Base-by-base conservation (phyloP, 1,140 invertebrate genomes). In the Notospermus geniculatus region DNA sequence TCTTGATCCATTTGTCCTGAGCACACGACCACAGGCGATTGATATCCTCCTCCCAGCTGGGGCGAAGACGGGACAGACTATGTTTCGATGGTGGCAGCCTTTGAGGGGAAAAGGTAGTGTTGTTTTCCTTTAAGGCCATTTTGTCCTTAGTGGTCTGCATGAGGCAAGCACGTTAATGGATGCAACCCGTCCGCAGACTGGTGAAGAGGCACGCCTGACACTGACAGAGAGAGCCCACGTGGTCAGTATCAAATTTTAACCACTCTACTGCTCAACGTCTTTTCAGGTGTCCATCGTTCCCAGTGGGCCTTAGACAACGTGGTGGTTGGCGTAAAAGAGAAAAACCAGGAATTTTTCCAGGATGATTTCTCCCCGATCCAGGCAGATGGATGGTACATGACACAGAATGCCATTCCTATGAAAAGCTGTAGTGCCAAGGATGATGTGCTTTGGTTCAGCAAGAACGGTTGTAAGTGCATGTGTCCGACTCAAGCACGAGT, bases 1-100 rank as follows among this genome's bases (percentile, higher is more conserved):
- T 36, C 60, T 82, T 5, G 78, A 81, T 60, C 77, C 78, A 41
- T 57, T 63, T 9, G 45, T 75, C 25, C 71, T 74, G 32, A 77
- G 73, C 45, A 58, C 64, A 2, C 68, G 70, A 36, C 70, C 72
- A 32, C 71, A 77, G 53, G 61, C 72, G 15, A 67, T 82, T 1
- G 68, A 69, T 11, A 54, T 82, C 1, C 66, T 72, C 2, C 60
- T 84, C 17, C 80, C 82, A 7, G 45, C 64, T 5, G 74, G 66
- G 27, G 79, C 82, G 9, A 82, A 79, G 59, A 76, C 77, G 4
- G 64, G 71, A 5, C 58, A 58, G 2, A 82, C 82, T 1, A 74
- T 73, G 27, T 80, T 84, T 57, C 71, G 81, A 46, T 84, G 78
- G 75, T 82, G 82, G 80, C 82, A 84, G 63, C 76, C 74, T 27